Base-by-base conservation (phyloP, 2,797 vertebrate species). In the Gastrophryne carolinensis region DNA sequence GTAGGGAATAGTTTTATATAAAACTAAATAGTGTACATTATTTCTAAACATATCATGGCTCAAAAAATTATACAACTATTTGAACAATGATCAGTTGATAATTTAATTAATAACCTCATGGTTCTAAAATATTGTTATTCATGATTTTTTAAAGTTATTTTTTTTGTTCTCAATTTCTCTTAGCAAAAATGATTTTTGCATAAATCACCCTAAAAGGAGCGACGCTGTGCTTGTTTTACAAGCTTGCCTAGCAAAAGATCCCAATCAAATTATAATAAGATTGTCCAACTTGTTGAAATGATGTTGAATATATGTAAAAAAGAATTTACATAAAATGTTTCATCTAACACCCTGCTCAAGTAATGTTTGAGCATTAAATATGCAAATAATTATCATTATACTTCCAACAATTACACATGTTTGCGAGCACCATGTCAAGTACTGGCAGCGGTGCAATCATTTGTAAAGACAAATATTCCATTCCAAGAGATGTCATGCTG, bases 401-500 rank as follows among this genome's bases (percentile, higher is more conserved):
- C 89, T 91, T 91, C 87, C 89, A 90, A 91, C 89, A 92, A 91
- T 91, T 91, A 92, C 90, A 92, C 89, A 89, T 89, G 90, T 92
- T 92, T 91, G 89, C 83, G 88, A 91, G 89, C 88, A 88, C 87
- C 84, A 84, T 90, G 89, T 90, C 90, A 91, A 92, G 91, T 87
- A 86, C 90, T 90, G 88, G 90, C 91, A 92, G 88, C 87, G 83
- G 89, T 89, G 90, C 89, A 89, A 91, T 92, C 88, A 90, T 92
- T 90, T 90, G 91, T 90, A 87, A 92, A 92, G 91, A 92, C 90
- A 91, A 90, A 86, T 91, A 92, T 90, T 91, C 94, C 95, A 94
- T 96, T 98, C 95, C 95, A 94, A 92, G 91, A 94, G 94, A 96
- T 94, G 92, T 95, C 96, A 95, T 91, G 95, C 95, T 95, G 96